Percentiles rank a stretch among this genome's conserved stretches.
These are phyloP conservation scores for Hemistola chrysoprasaria DNA, from an alignment of 2,888 invertebrate genomes.

Conservation along the genomic window DNA sequence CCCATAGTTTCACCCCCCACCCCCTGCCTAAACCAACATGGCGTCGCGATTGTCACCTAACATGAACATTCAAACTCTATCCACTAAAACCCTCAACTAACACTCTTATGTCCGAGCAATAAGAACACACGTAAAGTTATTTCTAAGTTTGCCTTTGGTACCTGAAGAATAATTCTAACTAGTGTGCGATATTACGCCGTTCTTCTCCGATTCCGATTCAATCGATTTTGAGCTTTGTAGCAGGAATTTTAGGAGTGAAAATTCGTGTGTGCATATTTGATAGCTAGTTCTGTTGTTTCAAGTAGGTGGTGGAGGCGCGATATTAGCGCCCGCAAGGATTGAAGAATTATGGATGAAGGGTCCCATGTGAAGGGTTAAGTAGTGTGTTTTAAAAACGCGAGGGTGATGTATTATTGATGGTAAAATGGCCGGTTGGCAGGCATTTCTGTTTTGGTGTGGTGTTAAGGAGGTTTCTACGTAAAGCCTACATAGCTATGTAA, in stretches of 20 bases:
- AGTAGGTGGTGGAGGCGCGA: constrained; percentile 74
- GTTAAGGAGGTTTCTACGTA: too few relatives aligned
- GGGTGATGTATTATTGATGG: constrained; percentile 61
- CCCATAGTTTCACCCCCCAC: constrained; percentile 49
- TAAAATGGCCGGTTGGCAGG: constrained; percentile 53
- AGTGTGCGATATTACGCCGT: constrained; percentile 67
- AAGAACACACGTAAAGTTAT: constrained; percentile 31
- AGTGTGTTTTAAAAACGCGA: constrained; percentile 55
- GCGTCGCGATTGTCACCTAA: constrained; percentile 78
- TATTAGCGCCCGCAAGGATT: constrained; percentile 74
- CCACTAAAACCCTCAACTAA: constrained; percentile 19
- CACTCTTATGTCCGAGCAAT: constrained; percentile 35
- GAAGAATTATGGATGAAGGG: constrained; percentile 75
- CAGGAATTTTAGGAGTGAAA: constrained; percentile 26
- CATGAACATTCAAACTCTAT: constrained; percentile 39
- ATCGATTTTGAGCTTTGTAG: constrained; percentile 35
- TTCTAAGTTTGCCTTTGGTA: constrained; percentile 38
- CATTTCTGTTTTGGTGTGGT: constrained; percentile 13
- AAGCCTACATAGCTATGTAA: too few relatives aligned
- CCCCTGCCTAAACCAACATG: constrained; percentile 74
- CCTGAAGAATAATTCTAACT: constrained; percentile 70
- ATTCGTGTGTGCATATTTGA: constrained; percentile 29
- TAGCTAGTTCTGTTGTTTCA: constrained; percentile 63
- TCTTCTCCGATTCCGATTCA: constrained; percentile 34
- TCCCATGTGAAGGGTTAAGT: constrained; percentile 70